Conservation (phyloP, 2,113 vertebrate genomes). For the Meleagris gallopavo region DNA sequence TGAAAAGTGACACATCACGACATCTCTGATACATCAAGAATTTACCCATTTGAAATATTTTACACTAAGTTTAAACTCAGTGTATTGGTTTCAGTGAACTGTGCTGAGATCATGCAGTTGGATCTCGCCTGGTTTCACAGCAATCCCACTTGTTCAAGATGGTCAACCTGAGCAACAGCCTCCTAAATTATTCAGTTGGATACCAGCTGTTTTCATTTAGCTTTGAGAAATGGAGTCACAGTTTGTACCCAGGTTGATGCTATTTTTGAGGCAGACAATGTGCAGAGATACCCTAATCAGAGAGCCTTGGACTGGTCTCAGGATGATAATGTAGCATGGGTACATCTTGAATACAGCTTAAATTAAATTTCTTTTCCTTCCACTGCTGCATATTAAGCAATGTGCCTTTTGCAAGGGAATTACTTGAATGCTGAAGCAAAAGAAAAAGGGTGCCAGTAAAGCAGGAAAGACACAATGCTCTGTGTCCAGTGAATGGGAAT, state of each 20-base stretch:
- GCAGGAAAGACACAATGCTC: not conserved
- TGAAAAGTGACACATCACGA: not conserved
- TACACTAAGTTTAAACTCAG: not conserved
- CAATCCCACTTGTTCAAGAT: not conserved
- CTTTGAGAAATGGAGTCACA: not conserved
- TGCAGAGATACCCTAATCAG: not conserved
- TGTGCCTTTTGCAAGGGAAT: not conserved
- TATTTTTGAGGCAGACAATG: slow-evolving; percentile 5
- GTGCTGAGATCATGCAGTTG: not conserved
- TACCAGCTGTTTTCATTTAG: not conserved
- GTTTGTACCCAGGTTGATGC: not conserved
- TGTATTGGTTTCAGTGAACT: not conserved
- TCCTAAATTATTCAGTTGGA: slow-evolving; percentile 8
- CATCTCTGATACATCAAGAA: not conserved
- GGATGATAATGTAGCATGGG: not conserved
- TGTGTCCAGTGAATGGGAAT: not conserved
- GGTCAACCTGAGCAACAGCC: not conserved
- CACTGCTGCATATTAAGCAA: not conserved
- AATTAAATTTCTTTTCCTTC: not conserved
- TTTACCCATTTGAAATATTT: not conserved
- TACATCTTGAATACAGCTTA: not conserved
- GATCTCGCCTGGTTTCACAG: slow-evolving; percentile 1
- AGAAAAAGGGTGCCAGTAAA: not conserved
- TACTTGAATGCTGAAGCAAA: not conserved
- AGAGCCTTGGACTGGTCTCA: not conserved